Evolutionary conservation across 1,140 invertebrate genomes (phyloP), one percentile per base, ranked within the genome.

Genomic region (Neodiprion virginianus): DNA sequence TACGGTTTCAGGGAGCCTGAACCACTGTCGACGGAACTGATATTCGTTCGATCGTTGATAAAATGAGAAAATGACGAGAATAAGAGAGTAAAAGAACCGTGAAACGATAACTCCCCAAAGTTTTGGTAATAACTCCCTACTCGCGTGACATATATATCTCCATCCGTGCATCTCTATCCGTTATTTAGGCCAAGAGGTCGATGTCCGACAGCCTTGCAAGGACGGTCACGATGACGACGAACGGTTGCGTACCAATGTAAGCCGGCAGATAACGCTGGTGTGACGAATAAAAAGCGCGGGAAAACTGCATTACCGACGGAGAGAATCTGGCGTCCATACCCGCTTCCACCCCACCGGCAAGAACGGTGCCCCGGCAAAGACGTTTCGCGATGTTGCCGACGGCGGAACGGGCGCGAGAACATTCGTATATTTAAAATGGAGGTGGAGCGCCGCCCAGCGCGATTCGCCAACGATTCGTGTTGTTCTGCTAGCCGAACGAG

Each of bases 191-290:
- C 84, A 83, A 81, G 80, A 82, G 86, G 86, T 87, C 85, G 83
- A 85, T 81, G 85, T 82, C 85, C 85, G 79, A 77, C 84, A 87
- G 85, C 87, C 87, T 88, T 88, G 83, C 87, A 88, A 87, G 86
- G 86, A 81, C 85, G 85, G 81, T 80, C 80, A 75, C 68, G 40
- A 23, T 61, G 11, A 61, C 53, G 53, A 14, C 11, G 28, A 40
- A 40, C 28, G 28, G 28, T 40, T 40, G 28, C 28, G n/a, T 61
- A 61, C 53, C 11, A 61, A 61, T 61, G 8, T 61, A 4, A 61
- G 0, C 53, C 76, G 76, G 75, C 74, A 77, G 76, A 79, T 79
- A 74, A 66, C 78, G 78, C 76, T 72, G 74, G 53, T 61, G 53
- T 61, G 11, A 8, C n/a, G n/a, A 14, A 61, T 14, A 61, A 61